Percentiles rank a stretch among this genome's conserved stretches.
These are phyloP conservation scores for Agrochola circellaris DNA, from an alignment of 2,888 invertebrate species.

Conservation along the genomic window DNA sequence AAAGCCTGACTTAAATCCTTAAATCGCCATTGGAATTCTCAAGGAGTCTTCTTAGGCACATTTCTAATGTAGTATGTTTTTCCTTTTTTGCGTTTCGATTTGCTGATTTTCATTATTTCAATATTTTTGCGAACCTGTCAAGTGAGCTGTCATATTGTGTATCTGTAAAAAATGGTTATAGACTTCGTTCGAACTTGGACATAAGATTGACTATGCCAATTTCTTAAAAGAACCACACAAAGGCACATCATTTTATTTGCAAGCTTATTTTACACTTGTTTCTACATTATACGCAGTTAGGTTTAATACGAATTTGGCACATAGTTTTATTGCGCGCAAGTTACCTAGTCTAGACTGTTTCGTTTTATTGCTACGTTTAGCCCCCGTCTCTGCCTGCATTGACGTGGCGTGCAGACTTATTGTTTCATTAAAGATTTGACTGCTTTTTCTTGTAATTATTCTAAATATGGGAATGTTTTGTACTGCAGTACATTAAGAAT, in stretches of 20 bases:
- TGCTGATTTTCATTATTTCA: not conserved
- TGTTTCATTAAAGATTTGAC: constrained; percentile 50
- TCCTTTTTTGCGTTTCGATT: not conserved
- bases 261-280: constrained; percentile 3
- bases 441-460: constrained; percentile 38
- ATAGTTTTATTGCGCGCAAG: constrained; percentile 45
- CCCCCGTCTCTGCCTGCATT: constrained; percentile 28
- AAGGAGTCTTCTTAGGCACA: not conserved
- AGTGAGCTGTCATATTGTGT: constrained; percentile 3
- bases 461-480: constrained; percentile 7
- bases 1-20: constrained; percentile 27
- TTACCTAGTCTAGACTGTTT: constrained; percentile 61
- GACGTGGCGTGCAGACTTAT: constrained; percentile 46
- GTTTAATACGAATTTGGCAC: constrained; percentile 56
- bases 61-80: not conserved
- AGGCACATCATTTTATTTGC: not conserved
- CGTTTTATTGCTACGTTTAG: constrained; percentile 39
- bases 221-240: constrained; percentile 1
- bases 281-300: constrained; percentile 28
- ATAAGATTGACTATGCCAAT: not conserved
- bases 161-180: constrained; percentile 4
- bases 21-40: constrained; percentile 1
- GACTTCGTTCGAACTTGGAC: not conserved
- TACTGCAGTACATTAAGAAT: not conserved
- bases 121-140: not conserved